Conservation (phyloP, 2,797 vertebrate genomes). For the Labeo calbasu region DNA sequence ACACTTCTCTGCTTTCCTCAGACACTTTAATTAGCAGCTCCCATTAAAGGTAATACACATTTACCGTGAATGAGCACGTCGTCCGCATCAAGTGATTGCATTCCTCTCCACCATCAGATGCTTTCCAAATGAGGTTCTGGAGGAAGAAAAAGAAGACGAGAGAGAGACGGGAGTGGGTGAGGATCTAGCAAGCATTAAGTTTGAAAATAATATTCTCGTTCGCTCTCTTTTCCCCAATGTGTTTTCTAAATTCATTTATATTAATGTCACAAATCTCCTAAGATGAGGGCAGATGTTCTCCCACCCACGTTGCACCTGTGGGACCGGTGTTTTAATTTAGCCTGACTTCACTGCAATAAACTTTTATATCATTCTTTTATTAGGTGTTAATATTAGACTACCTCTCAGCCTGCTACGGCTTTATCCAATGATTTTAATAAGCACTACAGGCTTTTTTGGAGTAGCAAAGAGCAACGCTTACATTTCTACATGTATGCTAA, state of each 20-base stretch:
- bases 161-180: not conserved
- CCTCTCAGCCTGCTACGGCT: conserved; percentile 54
- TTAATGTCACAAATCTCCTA: conserved; percentile 63
- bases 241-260: conserved; percentile 61
- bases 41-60: conserved; percentile 57
- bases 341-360: conserved; percentile 64
- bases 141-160: not conserved
- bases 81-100: conserved; percentile 29
- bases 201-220: conserved; percentile 47
- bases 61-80: conserved; percentile 26
- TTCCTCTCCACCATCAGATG: conserved; percentile 34
- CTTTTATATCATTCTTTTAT: conserved; percentile 72
- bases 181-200: conserved; percentile 22
- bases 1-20: conserved; percentile 32
- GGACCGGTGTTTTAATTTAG: conserved; percentile 73
- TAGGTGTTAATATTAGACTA: conserved; percentile 67
- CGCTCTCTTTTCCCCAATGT: conserved; percentile 31
- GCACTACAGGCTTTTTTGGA: conserved; percentile 55
- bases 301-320: conserved; percentile 64
- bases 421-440: conserved; percentile 66
- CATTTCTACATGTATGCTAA: conserved; percentile 42
- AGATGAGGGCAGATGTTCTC: conserved; percentile 46
- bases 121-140: conserved; percentile 35
- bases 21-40: conserved; percentile 59
- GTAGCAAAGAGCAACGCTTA: conserved; percentile 40